A percentile compares a stretch with the other conserved stretches of the same genome.
phyloP scores from a whole-genome alignment of 2,888 invertebrate species.

The Dascillus cervinus region DNA sequence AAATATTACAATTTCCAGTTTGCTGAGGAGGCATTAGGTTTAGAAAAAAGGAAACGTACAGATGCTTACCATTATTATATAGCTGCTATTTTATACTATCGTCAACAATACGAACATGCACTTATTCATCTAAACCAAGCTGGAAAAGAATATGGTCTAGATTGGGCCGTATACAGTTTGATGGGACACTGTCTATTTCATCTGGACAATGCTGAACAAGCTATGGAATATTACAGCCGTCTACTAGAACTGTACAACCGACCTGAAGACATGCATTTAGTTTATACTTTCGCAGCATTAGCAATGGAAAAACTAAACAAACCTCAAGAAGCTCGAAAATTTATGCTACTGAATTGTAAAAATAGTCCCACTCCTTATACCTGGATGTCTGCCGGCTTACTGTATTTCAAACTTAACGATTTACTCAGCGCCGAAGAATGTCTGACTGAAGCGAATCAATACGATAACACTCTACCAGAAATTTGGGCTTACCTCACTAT shows the following conservation, averaged over 20 bases:
- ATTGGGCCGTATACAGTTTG: slow-evolving; percentile 30
- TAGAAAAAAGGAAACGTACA: slow-evolving; percentile 26
- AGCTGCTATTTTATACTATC: slow-evolving; percentile 32
- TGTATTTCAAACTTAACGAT: slow-evolving; percentile 32
- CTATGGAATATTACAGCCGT: slow-evolving; percentile 29
- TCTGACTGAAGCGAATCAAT: slow-evolving; percentile 35
- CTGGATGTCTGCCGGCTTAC: slow-evolving; percentile 29
- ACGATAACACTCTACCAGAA: slow-evolving; percentile 34
- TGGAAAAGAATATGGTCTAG: slow-evolving; percentile 28
- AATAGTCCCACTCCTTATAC: slow-evolving; percentile 34
- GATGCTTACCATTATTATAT: slow-evolving; percentile 34
- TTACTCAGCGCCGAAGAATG: slow-evolving; percentile 38
- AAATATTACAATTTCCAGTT: slow-evolving; percentile 20
- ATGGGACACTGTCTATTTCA: slow-evolving; percentile 32
- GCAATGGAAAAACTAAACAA: slow-evolving; percentile 26
- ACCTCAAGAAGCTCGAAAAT: slow-evolving; percentile 31
- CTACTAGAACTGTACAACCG: slow-evolving; percentile 30
- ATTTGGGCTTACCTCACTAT: slow-evolving; percentile 38
- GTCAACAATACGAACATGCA: slow-evolving; percentile 30
- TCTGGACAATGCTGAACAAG: slow-evolving; percentile 23
- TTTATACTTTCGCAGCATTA: slow-evolving; percentile 30
- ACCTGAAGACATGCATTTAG: slow-evolving; percentile 33
- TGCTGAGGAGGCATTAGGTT: slow-evolving; percentile 31
- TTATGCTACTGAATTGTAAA: slow-evolving; percentile 34
- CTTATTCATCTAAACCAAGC: slow-evolving; percentile 32